Base-by-base conservation (phyloP, 2,113 vertebrate genomes). In the Tonatia bakeri region DNA sequence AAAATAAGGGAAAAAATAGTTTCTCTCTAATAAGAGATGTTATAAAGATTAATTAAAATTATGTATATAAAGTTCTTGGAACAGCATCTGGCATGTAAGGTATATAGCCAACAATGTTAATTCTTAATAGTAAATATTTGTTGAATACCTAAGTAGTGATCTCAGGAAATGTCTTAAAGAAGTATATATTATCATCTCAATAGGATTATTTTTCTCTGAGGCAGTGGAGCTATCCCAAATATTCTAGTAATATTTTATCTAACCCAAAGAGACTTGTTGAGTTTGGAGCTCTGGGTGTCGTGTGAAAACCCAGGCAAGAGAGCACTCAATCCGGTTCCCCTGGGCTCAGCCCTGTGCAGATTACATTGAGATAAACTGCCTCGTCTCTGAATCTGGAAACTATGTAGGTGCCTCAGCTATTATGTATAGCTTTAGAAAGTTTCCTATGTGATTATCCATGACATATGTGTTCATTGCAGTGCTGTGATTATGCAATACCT, bases 371-470 rank as follows among this genome's bases (percentile, higher is more conserved):
- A 97, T 96, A 94, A 95, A 96, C 56, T 83, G 86, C 80, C 75
- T 47, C 67, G 70, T 94, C 82, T 88, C 69, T 87, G 93, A 81
- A 88, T 87, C 82, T 89, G 45, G 40, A 88, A 97, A 97, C 84
- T 87, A 96, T 82, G 91, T 70, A 94, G 73, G 50, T 89, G 31
- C 22, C 70, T 82, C 31, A 47, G 85, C 89, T 81, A 90, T 93
- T 96, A 95, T 96, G 96, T 91, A 94, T 93, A 83, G 87, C 93
- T 96, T 96, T 79, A 88, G 82, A 97, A 96, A 91, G 82, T 89
- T 96, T 95, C 73, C 89, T 87, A 61, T 85, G 69, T 96, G 94
- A 96, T 96, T 96, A 50, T 80, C 61, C 75, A 88, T 96, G 96
- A 96, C 89, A 94, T 97, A 97, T 90, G 77, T 76, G 83, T 97